Conservation (phyloP, 2,797 vertebrate genomes). For the Sebastes melanostomus region DNA sequence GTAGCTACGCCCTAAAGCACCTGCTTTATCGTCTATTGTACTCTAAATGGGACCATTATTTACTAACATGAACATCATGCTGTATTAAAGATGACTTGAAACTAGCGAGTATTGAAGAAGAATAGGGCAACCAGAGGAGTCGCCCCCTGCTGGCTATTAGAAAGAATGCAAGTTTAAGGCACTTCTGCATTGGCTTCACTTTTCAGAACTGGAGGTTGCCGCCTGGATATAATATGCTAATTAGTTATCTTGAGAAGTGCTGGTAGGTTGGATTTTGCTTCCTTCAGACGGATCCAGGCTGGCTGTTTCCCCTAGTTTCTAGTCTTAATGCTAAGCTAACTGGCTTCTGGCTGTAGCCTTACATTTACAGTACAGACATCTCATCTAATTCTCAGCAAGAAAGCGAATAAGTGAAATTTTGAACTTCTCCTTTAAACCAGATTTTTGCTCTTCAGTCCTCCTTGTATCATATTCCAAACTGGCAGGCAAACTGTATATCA, state of each 20-base stretch:
- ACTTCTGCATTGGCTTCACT: no score
- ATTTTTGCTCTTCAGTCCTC: neutral
- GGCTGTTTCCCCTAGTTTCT: neutral
- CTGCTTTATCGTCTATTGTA: no score
- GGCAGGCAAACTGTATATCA: conserved; percentile 53
- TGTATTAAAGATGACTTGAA: no score
- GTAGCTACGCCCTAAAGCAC: no score
- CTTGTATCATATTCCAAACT: conserved; percentile 50
- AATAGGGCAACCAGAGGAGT: no score
- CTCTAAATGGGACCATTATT: no score
- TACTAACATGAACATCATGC: no score
- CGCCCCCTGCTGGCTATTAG: no score
- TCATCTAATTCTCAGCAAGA: neutral
- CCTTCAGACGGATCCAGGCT: neutral
- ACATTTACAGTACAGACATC: neutral
- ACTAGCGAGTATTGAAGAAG: no score
- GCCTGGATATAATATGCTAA: neutral
- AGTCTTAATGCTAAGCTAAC: neutral
- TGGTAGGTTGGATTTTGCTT: neutral
- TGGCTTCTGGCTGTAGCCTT: neutral
- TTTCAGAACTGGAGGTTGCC: no score
- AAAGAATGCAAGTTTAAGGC: no score
- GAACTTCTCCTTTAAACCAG: neutral
- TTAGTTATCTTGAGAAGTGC: neutral
- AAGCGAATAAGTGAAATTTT: neutral